Base-by-base conservation (phyloP, 2,888 invertebrate genomes). In the Scaptodrosophila latifasciaeformis region DNA sequence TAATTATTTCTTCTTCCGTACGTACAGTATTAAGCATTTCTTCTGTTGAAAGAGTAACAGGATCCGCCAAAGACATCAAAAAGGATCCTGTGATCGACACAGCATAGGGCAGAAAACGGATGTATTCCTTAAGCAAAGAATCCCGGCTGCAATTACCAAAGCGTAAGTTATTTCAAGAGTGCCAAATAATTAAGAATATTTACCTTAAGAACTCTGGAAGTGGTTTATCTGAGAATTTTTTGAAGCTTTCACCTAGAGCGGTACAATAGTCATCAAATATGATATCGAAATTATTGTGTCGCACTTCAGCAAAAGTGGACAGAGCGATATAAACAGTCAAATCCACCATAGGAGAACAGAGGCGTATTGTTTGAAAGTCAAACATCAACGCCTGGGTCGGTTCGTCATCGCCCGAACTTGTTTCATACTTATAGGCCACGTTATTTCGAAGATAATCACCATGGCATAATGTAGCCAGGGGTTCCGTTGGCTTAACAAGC, bases 381-480 rank as follows among this genome's bases (percentile, higher is more conserved):
- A 86, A 86, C 84, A 86, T 85, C 75, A 85, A 83, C 1, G 81
- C 66, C 1, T 77, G 83, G 2, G 55, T 40, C 0, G 86, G 85
- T 7, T 39, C 48, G 0, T 49, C 60, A 4, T 43, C 37, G 7
- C 39, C 53, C 47, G 18, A 62, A 10, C 60, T 60, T 19, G 68
- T 55, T 0, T 64, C 65, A 40, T 86, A 86, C 49, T 72, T 80
- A 45, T 76, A 86, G 1, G 86, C 86, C 19, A 86, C 70, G 62
- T 86, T 86, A 31, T 86, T 86, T 18, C 86, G 65, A 29, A 86
- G 62, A 59, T 74, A 86, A 44, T 86, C 86, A 0, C 86, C 86
- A 50, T 86, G 86, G 31, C 85, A 86, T 3, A 86, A 59, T 0
- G 78, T 83, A 4, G 84, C 64, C 19, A 81, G 54, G 0, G 86